Conservation (phyloP, 2,888 invertebrate genomes). For the Steinernema carpocapsae region DNA sequence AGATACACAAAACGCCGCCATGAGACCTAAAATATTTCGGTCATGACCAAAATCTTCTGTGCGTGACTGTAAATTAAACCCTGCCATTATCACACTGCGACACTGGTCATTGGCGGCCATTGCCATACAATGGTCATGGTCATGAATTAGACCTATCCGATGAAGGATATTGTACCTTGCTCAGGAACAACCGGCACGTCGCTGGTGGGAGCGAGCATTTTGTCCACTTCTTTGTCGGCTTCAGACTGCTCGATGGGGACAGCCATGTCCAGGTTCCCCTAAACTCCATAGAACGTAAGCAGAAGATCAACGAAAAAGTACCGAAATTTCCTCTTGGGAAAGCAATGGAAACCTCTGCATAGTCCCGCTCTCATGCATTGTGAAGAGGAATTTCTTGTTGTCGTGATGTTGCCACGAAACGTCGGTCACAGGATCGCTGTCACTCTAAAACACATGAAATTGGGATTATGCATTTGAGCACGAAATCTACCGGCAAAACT, state of each 20-base stretch:
- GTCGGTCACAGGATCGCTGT: neutral
- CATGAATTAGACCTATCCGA: too few relatives aligned
- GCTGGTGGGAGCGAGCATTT: constrained; percentile 4
- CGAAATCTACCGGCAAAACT: neutral
- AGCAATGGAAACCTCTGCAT: constrained; percentile 2
- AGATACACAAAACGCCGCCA: too few relatives aligned
- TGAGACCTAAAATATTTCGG: too few relatives aligned
- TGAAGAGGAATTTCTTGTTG: constrained; percentile 21
- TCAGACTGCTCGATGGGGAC: constrained; percentile 49
- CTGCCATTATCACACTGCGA: too few relatives aligned
- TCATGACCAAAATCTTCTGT: too few relatives aligned
- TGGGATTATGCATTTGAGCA: too few relatives aligned
- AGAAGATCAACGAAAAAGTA: neutral
- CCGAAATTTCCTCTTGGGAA: constrained; percentile 19
- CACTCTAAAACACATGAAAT: neutral
- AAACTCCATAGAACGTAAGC: neutral
- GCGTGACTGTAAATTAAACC: too few relatives aligned
- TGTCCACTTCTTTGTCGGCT: constrained; percentile 43
- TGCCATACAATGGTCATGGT: too few relatives aligned
- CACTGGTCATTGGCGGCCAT: too few relatives aligned
- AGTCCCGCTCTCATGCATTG: neutral
- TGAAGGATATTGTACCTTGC: neutral
- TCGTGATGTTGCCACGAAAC: constrained; percentile 8
- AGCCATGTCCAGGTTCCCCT: constrained; percentile 40
- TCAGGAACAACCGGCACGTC: neutral